phyloP scores from a whole-genome alignment of 2,797 vertebrate genomes.

The Onychomys arenicola region DNA sequence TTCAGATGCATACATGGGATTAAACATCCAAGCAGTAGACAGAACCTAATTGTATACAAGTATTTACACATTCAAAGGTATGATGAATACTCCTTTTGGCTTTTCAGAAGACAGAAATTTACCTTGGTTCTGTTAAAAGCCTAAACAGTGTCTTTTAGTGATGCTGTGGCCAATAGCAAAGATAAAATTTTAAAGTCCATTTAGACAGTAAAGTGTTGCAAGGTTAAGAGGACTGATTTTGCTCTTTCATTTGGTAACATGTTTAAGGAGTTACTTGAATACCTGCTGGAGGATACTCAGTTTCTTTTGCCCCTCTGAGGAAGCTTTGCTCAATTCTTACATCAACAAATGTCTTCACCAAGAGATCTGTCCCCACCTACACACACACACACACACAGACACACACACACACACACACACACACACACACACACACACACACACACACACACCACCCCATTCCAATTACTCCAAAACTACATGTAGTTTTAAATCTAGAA shows the following conservation, averaged over 20 bases:
- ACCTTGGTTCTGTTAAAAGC: background rate
- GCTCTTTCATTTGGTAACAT: background rate
- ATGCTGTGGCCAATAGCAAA: background rate
- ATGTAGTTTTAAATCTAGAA: conserved; percentile 26
- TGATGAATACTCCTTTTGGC: background rate
- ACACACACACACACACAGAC: too few species aligned
- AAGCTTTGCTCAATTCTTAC: background rate
- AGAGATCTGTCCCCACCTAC: too few species aligned
- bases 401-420: too few species aligned
- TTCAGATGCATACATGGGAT: background rate
- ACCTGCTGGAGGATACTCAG: background rate
- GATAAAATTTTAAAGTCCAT: background rate
- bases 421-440: too few species aligned
- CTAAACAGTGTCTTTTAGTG: background rate
- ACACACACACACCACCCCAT: too few species aligned
- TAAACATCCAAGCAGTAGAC: background rate
- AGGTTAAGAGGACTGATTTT: background rate
- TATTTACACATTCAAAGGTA: background rate
- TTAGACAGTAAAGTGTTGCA: background rate
- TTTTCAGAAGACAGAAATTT: background rate
- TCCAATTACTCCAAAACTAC: fast-evolving
- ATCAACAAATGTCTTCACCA: background rate
- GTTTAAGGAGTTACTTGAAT: conserved; percentile 5
- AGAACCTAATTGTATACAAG: background rate
- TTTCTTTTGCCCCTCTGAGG: background rate